These are phyloP conservation scores for Psettodes erumei DNA, from an alignment of 2,113 vertebrate genomes.

Conservation along the genomic window DNA sequence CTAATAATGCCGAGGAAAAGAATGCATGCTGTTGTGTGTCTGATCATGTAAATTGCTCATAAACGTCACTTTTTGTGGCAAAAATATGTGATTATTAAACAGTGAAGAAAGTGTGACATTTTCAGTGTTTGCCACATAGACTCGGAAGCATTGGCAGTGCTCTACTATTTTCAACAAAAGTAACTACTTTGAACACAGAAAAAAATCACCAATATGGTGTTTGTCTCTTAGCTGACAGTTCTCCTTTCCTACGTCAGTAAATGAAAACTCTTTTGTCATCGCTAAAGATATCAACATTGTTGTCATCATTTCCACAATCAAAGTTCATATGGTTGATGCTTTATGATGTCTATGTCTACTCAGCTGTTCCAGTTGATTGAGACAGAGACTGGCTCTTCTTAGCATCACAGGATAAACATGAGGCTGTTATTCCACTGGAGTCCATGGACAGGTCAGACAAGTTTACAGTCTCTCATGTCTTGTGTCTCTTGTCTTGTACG, in stretches of 20 bases:
- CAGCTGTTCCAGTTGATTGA: conserved; percentile 45
- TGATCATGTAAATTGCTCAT: conserved; percentile 12
- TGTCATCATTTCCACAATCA: conserved; percentile 12
- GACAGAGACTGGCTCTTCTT: conserved; percentile 51
- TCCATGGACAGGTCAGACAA: conserved; percentile 31
- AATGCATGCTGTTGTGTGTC: conserved; percentile 59
- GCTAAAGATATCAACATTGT: conserved; percentile 26
- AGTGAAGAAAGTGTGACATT: conserved; percentile 17
- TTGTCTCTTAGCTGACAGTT: conserved; percentile 57
- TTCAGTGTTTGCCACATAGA: conserved; percentile 32
- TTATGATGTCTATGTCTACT: conserved; percentile 28
- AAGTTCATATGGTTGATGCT: conserved; percentile 22
- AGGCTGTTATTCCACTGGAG: conserved; percentile 25
- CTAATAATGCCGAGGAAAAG: conserved; percentile 47
- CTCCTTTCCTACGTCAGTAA: conserved; percentile 54
- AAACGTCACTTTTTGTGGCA: conserved; percentile 18
- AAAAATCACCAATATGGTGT: conserved; percentile 78
- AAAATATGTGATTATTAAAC: conserved; percentile 18
- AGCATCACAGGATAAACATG: conserved; percentile 41
- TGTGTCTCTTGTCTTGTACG: conserved; percentile 45
- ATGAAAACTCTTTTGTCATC: conserved; percentile 42
- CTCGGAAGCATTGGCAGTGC: conserved; percentile 53
- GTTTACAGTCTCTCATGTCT: conserved; percentile 47
- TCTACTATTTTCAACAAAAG: conserved; percentile 54
- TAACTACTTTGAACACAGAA: conserved; percentile 39